phyloP scores from a whole-genome alignment of 2,797 vertebrate genomes.

The Limosa lapponica region DNA sequence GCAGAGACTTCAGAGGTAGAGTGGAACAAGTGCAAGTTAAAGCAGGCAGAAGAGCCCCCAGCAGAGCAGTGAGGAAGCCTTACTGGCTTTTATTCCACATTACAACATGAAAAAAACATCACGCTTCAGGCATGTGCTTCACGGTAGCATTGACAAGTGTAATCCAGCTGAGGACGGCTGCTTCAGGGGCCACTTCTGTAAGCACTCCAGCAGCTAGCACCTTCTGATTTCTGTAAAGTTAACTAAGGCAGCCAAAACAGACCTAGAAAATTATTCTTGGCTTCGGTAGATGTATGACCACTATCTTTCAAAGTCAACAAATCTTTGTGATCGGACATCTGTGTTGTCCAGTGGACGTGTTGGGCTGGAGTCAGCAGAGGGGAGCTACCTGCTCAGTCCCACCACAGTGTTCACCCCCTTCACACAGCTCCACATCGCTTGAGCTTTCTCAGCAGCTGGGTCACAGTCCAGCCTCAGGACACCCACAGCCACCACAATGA shows the following conservation, averaged over 20 bases:
- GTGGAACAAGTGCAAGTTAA: neutral
- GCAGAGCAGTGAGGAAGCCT: neutral
- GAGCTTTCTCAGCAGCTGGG: neutral
- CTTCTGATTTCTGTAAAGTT: neutral
- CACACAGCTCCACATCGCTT: neutral
- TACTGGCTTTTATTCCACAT: neutral
- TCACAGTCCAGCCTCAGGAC: neutral
- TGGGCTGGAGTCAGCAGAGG: neutral
- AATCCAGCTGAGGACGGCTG: neutral
- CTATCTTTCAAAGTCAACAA: neutral
- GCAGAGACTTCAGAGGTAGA: neutral
- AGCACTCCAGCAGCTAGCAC: neutral
- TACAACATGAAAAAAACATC: neutral
- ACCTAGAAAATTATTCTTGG: neutral
- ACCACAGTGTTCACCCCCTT: neutral
- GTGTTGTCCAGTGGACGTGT: rapidly evolving
- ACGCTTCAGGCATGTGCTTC: neutral
- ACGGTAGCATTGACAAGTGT: neutral
- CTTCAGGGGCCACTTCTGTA: neutral
- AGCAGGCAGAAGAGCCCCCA: neutral
- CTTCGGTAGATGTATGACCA: neutral
- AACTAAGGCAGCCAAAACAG: neutral
- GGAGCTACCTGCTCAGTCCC: neutral
- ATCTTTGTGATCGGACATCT: rapidly evolving
- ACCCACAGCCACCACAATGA: neutral